These are phyloP conservation scores for Bombyx mori DNA, from an alignment of 1,140 invertebrate genomes.

Conservation along the genomic window DNA sequence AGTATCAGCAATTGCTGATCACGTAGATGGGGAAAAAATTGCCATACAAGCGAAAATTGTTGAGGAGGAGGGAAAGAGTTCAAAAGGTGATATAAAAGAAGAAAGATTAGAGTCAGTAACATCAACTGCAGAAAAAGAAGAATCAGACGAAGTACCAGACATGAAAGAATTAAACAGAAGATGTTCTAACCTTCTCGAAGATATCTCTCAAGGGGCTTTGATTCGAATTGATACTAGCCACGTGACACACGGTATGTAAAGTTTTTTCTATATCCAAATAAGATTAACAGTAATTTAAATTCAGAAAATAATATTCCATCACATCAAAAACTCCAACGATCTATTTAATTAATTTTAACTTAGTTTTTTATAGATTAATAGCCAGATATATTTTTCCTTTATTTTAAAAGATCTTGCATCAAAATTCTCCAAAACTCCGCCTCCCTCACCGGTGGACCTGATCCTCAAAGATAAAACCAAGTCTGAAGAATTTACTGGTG, in stretches of 20 bases:
- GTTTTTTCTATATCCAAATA: not conserved
- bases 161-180: slow-evolving; percentile 66
- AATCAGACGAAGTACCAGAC: slow-evolving; percentile 48
- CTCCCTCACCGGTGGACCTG: slow-evolving; percentile 66
- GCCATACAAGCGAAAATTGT: too few relatives aligned
- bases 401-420: slow-evolving; percentile 31
- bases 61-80: too few relatives aligned
- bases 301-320: too few relatives aligned
- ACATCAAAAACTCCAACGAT: too few relatives aligned
- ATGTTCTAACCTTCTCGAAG: slow-evolving; percentile 67
- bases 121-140: slow-evolving; percentile 17
- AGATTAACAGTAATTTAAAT: too few relatives aligned
- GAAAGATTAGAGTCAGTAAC: slow-evolving; percentile 10
- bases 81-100: slow-evolving; percentile 7
- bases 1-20: too few relatives aligned
- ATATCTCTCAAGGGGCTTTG: slow-evolving; percentile 63
- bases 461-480: slow-evolving; percentile 54
- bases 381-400: not conserved
- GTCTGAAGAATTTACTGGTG: slow-evolving; percentile 31
- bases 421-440: slow-evolving; percentile 68
- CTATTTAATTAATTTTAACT: too few relatives aligned
- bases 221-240: slow-evolving; percentile 68
- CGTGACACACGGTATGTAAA: slow-evolving; percentile 55
- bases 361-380: not conserved
- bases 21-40: too few relatives aligned